These are phyloP conservation scores for Geothlypis trichas DNA, from an alignment of 2,113 vertebrate genomes.

Conservation along the genomic window DNA sequence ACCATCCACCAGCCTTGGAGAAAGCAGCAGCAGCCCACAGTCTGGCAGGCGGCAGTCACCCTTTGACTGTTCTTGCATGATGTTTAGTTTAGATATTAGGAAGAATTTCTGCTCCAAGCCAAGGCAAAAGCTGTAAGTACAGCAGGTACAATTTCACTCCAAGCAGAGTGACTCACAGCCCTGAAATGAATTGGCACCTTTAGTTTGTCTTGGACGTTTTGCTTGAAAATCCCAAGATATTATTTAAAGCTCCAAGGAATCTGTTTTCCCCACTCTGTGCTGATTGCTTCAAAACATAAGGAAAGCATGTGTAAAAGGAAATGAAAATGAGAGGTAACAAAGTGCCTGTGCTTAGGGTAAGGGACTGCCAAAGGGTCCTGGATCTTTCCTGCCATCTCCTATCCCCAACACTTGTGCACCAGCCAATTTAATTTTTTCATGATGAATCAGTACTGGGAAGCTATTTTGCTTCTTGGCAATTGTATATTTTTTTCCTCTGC, in stretches of 20 bases:
- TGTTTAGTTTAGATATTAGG: neutral
- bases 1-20: neutral
- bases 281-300: conserved; percentile 4
- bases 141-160: neutral
- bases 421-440: conserved; percentile 20
- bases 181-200: conserved; percentile 6
- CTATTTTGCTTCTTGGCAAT: conserved; percentile 41
- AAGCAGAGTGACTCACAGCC: neutral
- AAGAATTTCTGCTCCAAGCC: neutral
- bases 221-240: neutral
- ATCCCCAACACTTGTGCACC: neutral
- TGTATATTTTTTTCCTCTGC: neutral
- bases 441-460: conserved; percentile 45
- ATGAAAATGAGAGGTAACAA: conserved; percentile 13
- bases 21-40: neutral
- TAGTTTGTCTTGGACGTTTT: neutral
- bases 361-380: neutral
- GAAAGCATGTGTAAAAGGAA: conserved; percentile 25
- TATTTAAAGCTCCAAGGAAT: neutral
- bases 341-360: neutral
- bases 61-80: neutral
- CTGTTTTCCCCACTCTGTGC: neutral
- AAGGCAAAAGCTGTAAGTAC: neutral
- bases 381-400: neutral
- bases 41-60: neutral